These are phyloP conservation scores for Microchirus variegatus DNA, from an alignment of 2,797 vertebrate genomes.

Conservation along the genomic window DNA sequence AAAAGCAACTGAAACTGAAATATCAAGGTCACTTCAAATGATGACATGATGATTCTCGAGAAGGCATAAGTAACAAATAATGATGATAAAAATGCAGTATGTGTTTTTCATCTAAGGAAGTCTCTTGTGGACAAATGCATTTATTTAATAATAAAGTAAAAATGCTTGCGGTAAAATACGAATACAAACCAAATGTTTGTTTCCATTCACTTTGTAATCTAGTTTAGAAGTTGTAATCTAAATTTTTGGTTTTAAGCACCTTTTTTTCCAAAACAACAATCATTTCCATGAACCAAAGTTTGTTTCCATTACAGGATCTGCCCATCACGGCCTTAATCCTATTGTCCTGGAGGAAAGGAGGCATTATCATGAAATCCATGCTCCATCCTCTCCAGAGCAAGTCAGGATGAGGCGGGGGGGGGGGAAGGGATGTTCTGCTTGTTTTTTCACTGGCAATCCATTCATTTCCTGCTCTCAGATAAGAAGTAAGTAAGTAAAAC, in stretches of 20 bases:
- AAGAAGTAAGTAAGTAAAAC: slow-evolving; percentile 75
- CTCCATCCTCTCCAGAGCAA: slow-evolving; percentile 36
- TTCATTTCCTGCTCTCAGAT: slow-evolving; percentile 84
- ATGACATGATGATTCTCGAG: slow-evolving; percentile 32
- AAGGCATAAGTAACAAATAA: slow-evolving; percentile 56
- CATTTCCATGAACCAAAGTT: slow-evolving; percentile 50
- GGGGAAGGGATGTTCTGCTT: slow-evolving; percentile 66
- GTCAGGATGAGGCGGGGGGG: slow-evolving; percentile 43
- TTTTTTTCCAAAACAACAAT: slow-evolving; percentile 64
- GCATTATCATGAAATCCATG: slow-evolving; percentile 61
- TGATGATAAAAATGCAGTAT: slow-evolving; percentile 44
- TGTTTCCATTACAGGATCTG: slow-evolving; percentile 67
- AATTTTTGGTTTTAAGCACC: slow-evolving; percentile 36
- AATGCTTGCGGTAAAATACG: slow-evolving; percentile 38
- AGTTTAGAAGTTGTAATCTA: slow-evolving; percentile 30
- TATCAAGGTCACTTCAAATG: slow-evolving; percentile 44
- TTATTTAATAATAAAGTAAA: slow-evolving; percentile 57
- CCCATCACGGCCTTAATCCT: slow-evolving; percentile 43
- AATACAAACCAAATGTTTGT: slow-evolving; percentile 49
- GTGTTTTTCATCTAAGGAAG: slow-evolving; percentile 30
- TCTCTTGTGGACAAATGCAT: slow-evolving; percentile 20
- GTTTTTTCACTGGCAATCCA: slow-evolving; percentile 78
- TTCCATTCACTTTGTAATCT: slow-evolving; percentile 24
- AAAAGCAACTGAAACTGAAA: slow-evolving; percentile 40
- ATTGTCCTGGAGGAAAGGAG: slow-evolving; percentile 51